Conservation (phyloP, 2,888 invertebrate species). For the Agriopis leucophaearia region DNA sequence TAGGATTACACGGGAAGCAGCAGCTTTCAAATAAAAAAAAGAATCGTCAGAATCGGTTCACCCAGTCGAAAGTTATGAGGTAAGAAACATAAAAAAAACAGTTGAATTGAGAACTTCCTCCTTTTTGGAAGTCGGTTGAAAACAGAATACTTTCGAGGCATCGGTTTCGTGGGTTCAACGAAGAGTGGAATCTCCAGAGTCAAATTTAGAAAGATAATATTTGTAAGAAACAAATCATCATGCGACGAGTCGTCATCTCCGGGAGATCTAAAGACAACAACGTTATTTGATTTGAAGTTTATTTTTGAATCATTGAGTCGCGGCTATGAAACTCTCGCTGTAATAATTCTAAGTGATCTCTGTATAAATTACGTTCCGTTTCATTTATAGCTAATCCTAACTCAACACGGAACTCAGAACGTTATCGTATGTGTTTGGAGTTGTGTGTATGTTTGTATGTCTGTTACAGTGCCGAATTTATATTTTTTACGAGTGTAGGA, state of each 20-base stretch:
- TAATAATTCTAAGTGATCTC: background rate
- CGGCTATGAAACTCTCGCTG: background rate
- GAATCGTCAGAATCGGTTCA: too few species aligned
- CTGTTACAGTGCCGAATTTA: too few species aligned
- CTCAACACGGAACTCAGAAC: too few species aligned
- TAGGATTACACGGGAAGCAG: too few species aligned
- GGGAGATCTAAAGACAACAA: slow-evolving; percentile 30
- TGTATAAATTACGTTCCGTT: background rate
- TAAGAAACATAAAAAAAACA: too few species aligned
- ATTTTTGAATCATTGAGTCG: slow-evolving; percentile 9
- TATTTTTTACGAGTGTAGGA: too few species aligned
- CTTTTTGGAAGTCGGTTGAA: too few species aligned
- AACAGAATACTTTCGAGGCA: slow-evolving; percentile 7
- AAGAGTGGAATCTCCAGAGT: slow-evolving; percentile 9
- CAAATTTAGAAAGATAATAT: slow-evolving; percentile 30
- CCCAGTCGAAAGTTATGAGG: too few species aligned
- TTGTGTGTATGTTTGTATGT: too few species aligned
- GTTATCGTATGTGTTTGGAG: too few species aligned
- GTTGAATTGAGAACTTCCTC: too few species aligned
- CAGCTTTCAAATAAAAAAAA: too few species aligned
- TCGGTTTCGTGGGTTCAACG: background rate
- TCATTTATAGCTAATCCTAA: background rate
- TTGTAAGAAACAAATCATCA: slow-evolving; percentile 22
- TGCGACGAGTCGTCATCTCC: slow-evolving; percentile 10
- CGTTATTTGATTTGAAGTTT: slow-evolving; percentile 15